Percentiles rank a stretch among this genome's conserved stretches.
These are phyloP conservation scores for Heteropelma amictum DNA, from an alignment of 2,888 invertebrate species.

Conservation along the genomic window DNA sequence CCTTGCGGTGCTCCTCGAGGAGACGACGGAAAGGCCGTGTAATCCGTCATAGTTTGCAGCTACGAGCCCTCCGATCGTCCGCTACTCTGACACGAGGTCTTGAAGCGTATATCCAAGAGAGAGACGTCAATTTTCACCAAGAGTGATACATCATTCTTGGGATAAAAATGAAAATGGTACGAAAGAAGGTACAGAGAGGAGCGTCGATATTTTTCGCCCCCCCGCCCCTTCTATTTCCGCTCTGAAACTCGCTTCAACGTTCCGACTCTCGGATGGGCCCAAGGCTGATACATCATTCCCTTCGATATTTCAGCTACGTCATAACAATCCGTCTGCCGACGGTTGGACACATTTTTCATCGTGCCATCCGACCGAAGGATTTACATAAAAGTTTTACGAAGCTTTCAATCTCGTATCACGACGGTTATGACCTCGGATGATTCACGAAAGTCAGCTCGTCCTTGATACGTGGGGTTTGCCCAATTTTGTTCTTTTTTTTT, in stretches of 20 bases:
- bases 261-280: neutral
- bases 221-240: constrained; percentile 13
- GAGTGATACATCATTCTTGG: constrained; percentile 49
- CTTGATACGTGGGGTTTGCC: no score
- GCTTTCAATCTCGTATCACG: neutral
- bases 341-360: constrained; percentile 29
- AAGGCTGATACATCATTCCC: constrained; percentile 18
- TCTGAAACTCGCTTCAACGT: neutral
- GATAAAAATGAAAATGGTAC: constrained; percentile 12
- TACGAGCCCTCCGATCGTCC: neutral
- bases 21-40: neutral
- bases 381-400: neutral
- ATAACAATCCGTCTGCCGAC: constrained; percentile 40
- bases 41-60: neutral
- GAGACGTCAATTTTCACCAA: neutral
- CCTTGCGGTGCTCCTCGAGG: no score
- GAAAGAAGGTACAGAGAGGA: neutral
- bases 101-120: neutral
- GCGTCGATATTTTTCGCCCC: neutral
- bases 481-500: no score
- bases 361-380: constrained; percentile 20
- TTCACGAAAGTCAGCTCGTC: neutral
- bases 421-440: neutral
- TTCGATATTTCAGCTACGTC: neutral
- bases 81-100: neutral